phyloP scores from a whole-genome alignment of 2,113 vertebrate genomes.

The Elaphurus davidianus region DNA sequence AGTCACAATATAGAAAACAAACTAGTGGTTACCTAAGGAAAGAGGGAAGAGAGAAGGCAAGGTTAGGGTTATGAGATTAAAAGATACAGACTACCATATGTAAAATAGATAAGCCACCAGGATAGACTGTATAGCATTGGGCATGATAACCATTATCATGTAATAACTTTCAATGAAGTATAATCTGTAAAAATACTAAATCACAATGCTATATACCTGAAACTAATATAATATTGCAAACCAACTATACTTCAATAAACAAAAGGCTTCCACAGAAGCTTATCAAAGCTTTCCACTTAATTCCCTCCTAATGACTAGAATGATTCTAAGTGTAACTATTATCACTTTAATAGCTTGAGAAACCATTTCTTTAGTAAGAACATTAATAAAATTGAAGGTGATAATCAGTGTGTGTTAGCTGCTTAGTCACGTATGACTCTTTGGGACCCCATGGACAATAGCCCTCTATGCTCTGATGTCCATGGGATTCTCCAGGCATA shows the following conservation, averaged over 20 bases:
- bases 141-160: not conserved
- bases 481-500: not conserved
- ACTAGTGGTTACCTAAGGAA: not conserved
- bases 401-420: not conserved
- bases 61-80: not conserved
- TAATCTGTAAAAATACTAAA: not conserved
- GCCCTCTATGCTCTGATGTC: not conserved
- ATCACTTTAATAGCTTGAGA: not conserved
- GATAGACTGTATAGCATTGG: not conserved
- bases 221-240: not conserved
- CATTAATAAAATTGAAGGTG: not conserved
- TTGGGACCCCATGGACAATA: not conserved
- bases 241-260: not conserved
- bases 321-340: not conserved
- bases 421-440: not conserved
- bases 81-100: not conserved
- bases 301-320: not conserved
- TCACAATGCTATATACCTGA: not conserved
- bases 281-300: not conserved
- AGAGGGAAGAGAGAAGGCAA: not conserved
- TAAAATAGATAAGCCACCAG: not conserved
- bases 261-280: not conserved
- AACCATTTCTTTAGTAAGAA: not conserved
- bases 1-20: not conserved
- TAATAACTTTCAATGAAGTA: not conserved